phyloP scores from a whole-genome alignment of 2,113 vertebrate species.

The Lamprologus tigripictilis region DNA sequence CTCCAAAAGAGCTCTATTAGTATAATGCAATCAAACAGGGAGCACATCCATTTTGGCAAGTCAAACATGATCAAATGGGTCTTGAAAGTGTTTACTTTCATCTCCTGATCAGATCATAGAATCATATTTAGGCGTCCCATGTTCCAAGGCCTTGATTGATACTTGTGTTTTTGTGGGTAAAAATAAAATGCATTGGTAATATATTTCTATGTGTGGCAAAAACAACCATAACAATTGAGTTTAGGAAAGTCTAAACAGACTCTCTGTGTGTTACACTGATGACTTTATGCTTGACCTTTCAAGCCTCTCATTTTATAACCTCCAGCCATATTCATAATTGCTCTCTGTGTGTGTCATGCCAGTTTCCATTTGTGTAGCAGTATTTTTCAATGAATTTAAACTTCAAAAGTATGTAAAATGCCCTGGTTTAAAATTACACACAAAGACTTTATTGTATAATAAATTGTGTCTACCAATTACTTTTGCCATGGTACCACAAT shows the following conservation, averaged over 20 bases:
- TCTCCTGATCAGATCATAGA: constrained; percentile 28
- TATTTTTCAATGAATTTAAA: constrained; percentile 21
- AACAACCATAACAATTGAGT: constrained; percentile 31
- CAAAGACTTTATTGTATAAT: constrained; percentile 30
- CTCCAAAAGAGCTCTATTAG: constrained; percentile 67
- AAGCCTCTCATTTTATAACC: constrained; percentile 39
- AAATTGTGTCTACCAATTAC: not conserved
- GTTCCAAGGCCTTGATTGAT: constrained; percentile 1
- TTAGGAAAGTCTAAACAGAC: constrained; percentile 28
- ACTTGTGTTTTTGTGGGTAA: constrained; percentile 4
- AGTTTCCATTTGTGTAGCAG: constrained; percentile 14
- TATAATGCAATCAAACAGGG: constrained; percentile 67
- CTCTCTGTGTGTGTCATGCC: not conserved
- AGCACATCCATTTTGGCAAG: constrained; percentile 56
- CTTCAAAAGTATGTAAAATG: constrained; percentile 16
- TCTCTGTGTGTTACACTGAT: constrained; percentile 41
- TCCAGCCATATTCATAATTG: constrained; percentile 44
- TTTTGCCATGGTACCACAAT: not conserved
- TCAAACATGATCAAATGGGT: constrained; percentile 50
- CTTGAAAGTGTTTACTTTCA: constrained; percentile 50
- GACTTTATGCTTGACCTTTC: constrained; percentile 56
- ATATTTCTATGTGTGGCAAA: constrained; percentile 10
- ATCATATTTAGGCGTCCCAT: constrained; percentile 18
- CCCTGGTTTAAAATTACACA: constrained; percentile 11
- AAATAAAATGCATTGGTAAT: constrained; percentile 10